These are phyloP conservation scores for Lasioglossum vierecki DNA, from an alignment of 2,888 invertebrate species.

Conservation along the genomic window DNA sequence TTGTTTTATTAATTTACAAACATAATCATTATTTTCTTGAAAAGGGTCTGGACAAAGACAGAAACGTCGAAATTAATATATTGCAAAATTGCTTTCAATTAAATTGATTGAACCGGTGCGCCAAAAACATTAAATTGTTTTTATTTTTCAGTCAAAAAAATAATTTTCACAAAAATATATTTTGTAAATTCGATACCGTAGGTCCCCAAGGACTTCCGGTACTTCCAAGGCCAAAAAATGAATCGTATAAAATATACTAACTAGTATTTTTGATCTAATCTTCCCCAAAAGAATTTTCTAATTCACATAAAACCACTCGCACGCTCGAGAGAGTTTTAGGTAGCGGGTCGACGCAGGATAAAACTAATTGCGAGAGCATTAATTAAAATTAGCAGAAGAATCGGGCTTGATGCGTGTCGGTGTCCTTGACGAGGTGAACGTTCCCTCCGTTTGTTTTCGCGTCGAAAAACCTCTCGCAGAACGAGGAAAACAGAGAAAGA, in stretches of 20 bases:
- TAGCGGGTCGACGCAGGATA: not conserved
- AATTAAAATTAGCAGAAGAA: not conserved
- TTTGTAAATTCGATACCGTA: not conserved
- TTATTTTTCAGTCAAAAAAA: no score
- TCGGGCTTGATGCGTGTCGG: not conserved
- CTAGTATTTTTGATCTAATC: not conserved
- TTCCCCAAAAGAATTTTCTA: not conserved
- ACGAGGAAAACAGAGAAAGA: not conserved
- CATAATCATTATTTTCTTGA: no score
- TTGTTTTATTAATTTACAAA: no score
- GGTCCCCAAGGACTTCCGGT: not conserved
- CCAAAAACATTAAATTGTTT: no score
- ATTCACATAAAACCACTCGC: not conserved
- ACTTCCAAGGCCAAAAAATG: not conserved
- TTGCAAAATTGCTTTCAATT: no score
- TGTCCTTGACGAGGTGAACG: conserved; percentile 4
- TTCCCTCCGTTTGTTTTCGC: not conserved
- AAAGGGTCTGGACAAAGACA: no score
- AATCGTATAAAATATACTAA: not conserved
- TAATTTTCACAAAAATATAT: not conserved
- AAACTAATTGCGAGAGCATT: not conserved
- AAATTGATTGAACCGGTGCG: no score
- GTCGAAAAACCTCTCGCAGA: not conserved
- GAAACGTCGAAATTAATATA: no score
- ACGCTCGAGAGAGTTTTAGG: not conserved